Base-by-base conservation (phyloP, 2,888 invertebrate genomes). In the Apamea monoglypha region DNA sequence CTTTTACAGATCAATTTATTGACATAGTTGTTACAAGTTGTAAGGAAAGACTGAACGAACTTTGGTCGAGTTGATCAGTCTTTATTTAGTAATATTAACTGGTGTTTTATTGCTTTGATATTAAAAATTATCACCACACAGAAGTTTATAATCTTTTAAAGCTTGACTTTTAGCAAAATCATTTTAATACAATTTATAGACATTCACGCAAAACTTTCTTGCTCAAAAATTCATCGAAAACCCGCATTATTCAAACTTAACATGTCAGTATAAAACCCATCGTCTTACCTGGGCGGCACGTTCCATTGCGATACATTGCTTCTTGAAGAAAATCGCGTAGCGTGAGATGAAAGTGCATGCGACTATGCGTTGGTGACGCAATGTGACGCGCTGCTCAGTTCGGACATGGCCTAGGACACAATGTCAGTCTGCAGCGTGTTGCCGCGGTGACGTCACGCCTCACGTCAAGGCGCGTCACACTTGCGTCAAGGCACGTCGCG, bases 401-500 rank as follows among this genome's bases (percentile, higher is more conserved):
- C 44, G 40, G 36, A 71, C 71, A 32, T 50, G 67, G 47, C 47
- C 14, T 25, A 29, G 8, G 59, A 69, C 76, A 44, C n/a, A 25
- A 5, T 56, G 76, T 70, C 72, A 50, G 82, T 68, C 53, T 59
- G 18, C 74, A 50, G 76, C n/a, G 66, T 63, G 50, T 4, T 12
- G 78, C 63, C 70, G 67, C 66, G 61, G 75, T 67, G 50, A 64
- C 66, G 78, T 47, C 36, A 70, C 44, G 40, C 36, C 53, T 64
- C 64, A 70, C 68, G 87, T 95, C 95, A 94, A 47, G 95, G 94
- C 90, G 89, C 92, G 91, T 94, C 93, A 10, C n/a, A 21, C 29
- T 76, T 32, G 40, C 68, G 87, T 95, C 95, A 94, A 47, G 95
- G 94, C 90, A 90, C 92, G 91, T 94, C 93, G 0, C 92, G 82